phyloP scores from a whole-genome alignment of 92 coral and sea anemone genomes.

The Nematostella vectensis region DNA sequence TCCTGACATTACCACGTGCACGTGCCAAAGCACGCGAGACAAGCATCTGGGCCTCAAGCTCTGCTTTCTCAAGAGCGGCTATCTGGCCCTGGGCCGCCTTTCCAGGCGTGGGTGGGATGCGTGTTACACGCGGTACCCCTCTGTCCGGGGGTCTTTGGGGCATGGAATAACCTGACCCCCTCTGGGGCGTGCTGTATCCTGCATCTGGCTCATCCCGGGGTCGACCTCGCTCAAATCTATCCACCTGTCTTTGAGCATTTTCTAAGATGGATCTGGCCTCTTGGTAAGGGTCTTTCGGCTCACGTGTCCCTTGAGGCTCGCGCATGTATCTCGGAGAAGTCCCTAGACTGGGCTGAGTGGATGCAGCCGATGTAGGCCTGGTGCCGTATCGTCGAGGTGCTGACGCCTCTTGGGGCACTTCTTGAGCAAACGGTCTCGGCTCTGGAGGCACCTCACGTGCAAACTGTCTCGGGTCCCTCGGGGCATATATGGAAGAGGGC shows the following conservation, averaged over 20 bases:
- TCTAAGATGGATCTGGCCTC: constrained; percentile 69
- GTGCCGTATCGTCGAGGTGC: constrained; percentile 20
- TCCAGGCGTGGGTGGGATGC: constrained; percentile 13
- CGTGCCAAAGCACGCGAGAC: constrained; percentile 83
- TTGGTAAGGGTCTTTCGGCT: constrained; percentile 52
- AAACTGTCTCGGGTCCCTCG: constrained; percentile 31
- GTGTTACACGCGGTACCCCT: constrained; percentile 3
- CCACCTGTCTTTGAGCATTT: constrained; percentile 60
- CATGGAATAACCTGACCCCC: constrained; percentile 8
- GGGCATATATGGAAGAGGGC: constrained; percentile 38
- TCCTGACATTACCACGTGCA: constrained; percentile 48
- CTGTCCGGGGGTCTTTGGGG: constrained; percentile 16
- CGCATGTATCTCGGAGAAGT: constrained; percentile 58
- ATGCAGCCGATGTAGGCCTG: constrained; percentile 45
- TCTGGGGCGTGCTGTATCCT: constrained; percentile 5
- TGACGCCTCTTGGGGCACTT: constrained; percentile 8
- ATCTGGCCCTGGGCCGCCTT: constrained; percentile 26
- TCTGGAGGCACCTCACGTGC: constrained; percentile 12
- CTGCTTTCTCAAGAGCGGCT: constrained; percentile 60
- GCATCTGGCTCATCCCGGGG: constrained; percentile 25
- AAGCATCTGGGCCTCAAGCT: constrained; percentile 73
- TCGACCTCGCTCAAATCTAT: constrained; percentile 55
- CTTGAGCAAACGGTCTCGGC: constrained; percentile 9
- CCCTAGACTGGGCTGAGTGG: constrained; percentile 51
- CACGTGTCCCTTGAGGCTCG: constrained; percentile 34